These are phyloP conservation scores for Leucopternis melanops DNA, from an alignment of 2,113 vertebrate species.

Conservation along the genomic window DNA sequence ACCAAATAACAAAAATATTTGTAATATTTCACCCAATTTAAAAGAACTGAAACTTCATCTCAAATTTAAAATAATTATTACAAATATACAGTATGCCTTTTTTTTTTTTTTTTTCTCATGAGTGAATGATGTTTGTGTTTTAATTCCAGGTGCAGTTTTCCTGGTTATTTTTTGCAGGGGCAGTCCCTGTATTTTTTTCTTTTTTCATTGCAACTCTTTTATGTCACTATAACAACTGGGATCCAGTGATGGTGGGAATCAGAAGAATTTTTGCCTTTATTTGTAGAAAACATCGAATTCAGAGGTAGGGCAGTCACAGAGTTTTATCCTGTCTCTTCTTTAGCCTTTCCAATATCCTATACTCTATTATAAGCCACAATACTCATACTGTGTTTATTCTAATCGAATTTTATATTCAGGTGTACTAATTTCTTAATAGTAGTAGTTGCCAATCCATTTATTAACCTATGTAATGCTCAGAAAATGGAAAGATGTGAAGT, in stretches of 20 bases:
- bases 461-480: background rate
- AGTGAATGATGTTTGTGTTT: conserved; percentile 9
- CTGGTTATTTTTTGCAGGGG: conserved; percentile 93
- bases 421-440: background rate
- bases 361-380: background rate
- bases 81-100: background rate
- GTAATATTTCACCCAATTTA: background rate
- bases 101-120: background rate
- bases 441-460: background rate
- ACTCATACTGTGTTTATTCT: background rate
- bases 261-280: conserved; percentile 90
- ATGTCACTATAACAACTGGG: conserved; percentile 98
- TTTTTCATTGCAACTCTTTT: conserved; percentile 90
- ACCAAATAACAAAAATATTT: background rate
- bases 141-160: conserved; percentile 87
- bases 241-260: conserved; percentile 92
- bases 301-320: conserved; percentile 73
- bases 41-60: background rate
- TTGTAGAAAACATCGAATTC: conserved; percentile 88
- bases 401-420: background rate
- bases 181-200: conserved; percentile 90
- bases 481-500: background rate
- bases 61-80: background rate
- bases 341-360: background rate
- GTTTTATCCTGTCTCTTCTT: background rate